Conservation (phyloP, 2,888 invertebrate species). For the Lycophotia porphyrea region DNA sequence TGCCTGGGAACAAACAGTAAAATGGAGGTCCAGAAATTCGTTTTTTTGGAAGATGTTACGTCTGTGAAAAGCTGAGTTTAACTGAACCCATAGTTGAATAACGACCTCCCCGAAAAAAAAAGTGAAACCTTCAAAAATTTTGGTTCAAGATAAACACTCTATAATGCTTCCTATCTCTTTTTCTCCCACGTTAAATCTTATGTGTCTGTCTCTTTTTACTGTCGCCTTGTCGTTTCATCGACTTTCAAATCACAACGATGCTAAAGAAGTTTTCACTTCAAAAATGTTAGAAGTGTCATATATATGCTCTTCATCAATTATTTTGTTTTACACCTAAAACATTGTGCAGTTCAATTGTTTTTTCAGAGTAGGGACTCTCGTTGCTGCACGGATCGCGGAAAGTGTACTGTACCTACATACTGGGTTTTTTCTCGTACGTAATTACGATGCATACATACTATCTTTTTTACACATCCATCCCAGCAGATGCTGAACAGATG, state of each 20-base stretch:
- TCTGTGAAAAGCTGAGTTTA: background rate
- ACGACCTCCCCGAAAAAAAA: too few relatives aligned
- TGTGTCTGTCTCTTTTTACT: too few relatives aligned
- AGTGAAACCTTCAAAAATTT: too few relatives aligned
- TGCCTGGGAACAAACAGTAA: constrained; percentile 85
- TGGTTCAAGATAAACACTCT: too few relatives aligned
- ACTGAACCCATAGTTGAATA: too few relatives aligned
- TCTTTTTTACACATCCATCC: background rate
- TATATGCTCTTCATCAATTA: background rate
- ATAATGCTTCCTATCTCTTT: too few relatives aligned
- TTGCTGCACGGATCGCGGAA: background rate
- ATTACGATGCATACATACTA: constrained; percentile 11
- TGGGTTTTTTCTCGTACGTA: constrained; percentile 3
- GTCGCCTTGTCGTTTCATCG: too few relatives aligned
- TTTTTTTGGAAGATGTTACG: background rate
- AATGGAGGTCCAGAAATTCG: background rate
- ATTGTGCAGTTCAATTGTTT: background rate
- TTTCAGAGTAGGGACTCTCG: background rate
- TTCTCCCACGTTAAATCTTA: too few relatives aligned
- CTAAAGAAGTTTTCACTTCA: too few relatives aligned
- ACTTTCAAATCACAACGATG: too few relatives aligned
- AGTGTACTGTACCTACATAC: background rate
- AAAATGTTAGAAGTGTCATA: background rate
- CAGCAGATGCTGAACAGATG: background rate
- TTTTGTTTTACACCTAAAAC: background rate